Conservation (phyloP, 2,113 vertebrate species). For the Ammodytes marinus region DNA sequence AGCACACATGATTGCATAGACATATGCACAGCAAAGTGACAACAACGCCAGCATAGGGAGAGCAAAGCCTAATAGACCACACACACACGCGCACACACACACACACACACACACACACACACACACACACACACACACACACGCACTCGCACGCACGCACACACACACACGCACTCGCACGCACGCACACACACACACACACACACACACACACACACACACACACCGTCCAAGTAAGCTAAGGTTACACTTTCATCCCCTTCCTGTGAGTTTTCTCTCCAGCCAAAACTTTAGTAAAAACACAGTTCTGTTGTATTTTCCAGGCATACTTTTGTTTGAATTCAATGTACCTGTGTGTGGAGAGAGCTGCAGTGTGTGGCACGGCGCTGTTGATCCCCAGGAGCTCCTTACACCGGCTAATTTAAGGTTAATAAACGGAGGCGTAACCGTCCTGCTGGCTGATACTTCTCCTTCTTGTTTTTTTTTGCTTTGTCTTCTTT, state of each 20-base stretch:
- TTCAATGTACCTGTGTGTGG: slow-evolving; percentile 42
- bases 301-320: not conserved
- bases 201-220: not conserved
- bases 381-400: slow-evolving; percentile 2
- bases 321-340: not conserved
- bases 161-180: not conserved
- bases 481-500: slow-evolving; percentile 5
- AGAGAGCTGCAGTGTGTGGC: not conserved
- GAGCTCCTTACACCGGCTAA: slow-evolving; percentile 31
- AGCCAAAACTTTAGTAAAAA: not conserved
- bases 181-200: not conserved
- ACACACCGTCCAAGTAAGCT: not conserved
- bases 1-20: not conserved
- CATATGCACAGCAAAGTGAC: too few relatives aligned
- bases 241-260: slow-evolving; percentile 15
- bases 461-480: slow-evolving; percentile 18
- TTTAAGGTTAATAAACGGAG: slow-evolving; percentile 33
- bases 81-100: too few relatives aligned
- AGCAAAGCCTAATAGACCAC: too few relatives aligned
- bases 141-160: not conserved
- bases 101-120: not conserved
- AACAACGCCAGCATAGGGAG: too few relatives aligned
- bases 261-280: not conserved
- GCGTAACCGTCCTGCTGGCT: slow-evolving; percentile 29
- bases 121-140: slow-evolving; percentile 1